A percentile compares a stretch with the other conserved stretches of the same genome.
Conservation (phyloP, 2,113 vertebrate species). For the Sterrhoptilus dennistouni region DNA sequence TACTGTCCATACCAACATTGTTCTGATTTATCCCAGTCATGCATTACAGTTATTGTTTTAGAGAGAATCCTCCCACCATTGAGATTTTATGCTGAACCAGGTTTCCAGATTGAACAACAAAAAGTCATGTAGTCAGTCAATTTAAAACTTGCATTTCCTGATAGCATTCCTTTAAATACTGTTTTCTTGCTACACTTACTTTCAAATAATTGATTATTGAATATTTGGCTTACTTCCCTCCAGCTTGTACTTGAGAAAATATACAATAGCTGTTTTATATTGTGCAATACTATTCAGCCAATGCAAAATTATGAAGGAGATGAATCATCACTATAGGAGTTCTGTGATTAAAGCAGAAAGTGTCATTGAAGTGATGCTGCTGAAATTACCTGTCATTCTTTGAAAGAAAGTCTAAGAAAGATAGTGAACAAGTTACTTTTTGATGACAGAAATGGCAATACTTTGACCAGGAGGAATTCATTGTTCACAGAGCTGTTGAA, state of each 20-base stretch:
- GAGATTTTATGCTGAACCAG: neutral
- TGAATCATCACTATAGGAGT: slow-evolving; percentile 27
- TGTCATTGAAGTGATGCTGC: neutral
- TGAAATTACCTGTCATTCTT: slow-evolving; percentile 52
- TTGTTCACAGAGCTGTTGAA: neutral
- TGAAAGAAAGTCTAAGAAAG: neutral
- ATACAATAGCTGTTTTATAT: neutral
- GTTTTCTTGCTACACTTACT: neutral
- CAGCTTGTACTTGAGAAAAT: neutral
- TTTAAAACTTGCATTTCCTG: neutral
- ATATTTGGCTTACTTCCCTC: neutral
- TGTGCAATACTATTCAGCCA: neutral
- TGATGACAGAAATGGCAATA: slow-evolving; percentile 34
- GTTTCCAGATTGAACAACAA: neutral
- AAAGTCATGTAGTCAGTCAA: neutral
- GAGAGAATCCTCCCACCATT: neutral
- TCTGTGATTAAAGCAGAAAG: slow-evolving; percentile 23
- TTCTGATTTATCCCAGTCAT: neutral
- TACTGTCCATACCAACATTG: neutral
- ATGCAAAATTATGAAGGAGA: slow-evolving; percentile 10
- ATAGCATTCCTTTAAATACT: neutral
- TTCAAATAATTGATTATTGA: neutral
- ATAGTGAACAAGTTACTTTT: neutral
- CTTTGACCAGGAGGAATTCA: slow-evolving; percentile 8
- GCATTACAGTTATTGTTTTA: neutral